Base-by-base conservation (phyloP, 2,888 invertebrate species). In the Dicycla oo region DNA sequence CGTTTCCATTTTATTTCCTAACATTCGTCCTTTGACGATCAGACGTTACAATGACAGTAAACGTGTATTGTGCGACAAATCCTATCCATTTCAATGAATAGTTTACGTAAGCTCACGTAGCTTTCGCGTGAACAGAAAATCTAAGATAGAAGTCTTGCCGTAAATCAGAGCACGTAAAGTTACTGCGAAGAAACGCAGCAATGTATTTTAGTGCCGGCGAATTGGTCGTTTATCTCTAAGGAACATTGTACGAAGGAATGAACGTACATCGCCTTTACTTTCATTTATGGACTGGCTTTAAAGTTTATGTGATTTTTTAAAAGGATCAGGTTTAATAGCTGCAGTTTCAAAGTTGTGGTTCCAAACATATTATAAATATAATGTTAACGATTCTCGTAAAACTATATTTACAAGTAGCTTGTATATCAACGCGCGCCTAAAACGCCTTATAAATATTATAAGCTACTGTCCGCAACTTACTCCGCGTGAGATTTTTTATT, bases 301-400 rank as follows among this genome's bases (percentile, higher is more conserved):
- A 73, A 73, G 63, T 85, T 85, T 76, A 82, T 71, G 83, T 62
- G 76, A 81, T 68, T 85, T 84, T 74, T 67, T 49, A 69, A 80
- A 78, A 60, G 64, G 49, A 58, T 13, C 53, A 40, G 30, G 15
- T 71, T 74, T 68, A 53, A 78, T 70, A 64, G 54, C 40, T 13
- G n/a, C 30, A 10, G 20, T 63, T 73, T 47, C 58, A 73, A 69
- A 77, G 73, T 77, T 73, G 69, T 66, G 49, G 13, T 20, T 47
- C 10, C 53, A 30, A 63, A 69, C 45, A 57, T 18, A n/a, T 23
- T 47, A 26, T 26, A 20, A 47, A 60, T 45, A 61, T 57, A 13
- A 49, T 15, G 47, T 47, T 4, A 30, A 11, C 18, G 20, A 38
- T 4, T 38, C 23, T 61, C 45, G 13, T 34, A 5, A 49, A 26